These are phyloP conservation scores for Acrocephalus scirpaceus DNA, from an alignment of 2,797 vertebrate genomes.

Conservation along the genomic window DNA sequence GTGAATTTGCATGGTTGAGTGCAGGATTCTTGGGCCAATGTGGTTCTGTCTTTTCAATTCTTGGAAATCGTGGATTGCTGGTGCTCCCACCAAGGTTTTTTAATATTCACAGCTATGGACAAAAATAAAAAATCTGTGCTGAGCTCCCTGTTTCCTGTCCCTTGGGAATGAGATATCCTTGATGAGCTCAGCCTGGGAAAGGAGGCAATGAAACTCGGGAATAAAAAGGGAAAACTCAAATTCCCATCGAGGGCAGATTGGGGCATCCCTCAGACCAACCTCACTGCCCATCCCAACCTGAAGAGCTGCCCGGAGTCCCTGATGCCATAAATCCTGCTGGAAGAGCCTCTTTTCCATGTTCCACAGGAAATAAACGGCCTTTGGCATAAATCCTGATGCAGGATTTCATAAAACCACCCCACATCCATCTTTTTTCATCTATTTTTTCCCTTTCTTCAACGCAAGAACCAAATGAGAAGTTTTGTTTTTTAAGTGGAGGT, in stretches of 20 bases:
- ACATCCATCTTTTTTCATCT: not conserved
- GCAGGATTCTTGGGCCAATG: accelerated
- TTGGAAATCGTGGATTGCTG: accelerated
- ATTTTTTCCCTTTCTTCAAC: not conserved
- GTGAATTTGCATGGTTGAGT: accelerated
- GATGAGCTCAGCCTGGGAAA: not conserved
- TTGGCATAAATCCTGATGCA: not conserved
- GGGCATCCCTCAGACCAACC: not conserved
- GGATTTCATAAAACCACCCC: not conserved
- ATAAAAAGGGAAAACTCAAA: not conserved
- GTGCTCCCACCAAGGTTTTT: not conserved
- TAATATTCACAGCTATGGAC: not conserved
- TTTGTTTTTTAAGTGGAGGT: not conserved
- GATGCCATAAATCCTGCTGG: not conserved
- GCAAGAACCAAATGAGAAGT: not conserved
- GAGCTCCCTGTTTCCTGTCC: not conserved
- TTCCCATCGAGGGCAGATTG: not conserved
- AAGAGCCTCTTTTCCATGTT: not conserved
- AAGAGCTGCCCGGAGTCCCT: not conserved
- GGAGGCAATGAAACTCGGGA: accelerated
- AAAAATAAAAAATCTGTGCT: not conserved
- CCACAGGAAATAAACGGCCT: not conserved
- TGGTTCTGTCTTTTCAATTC: not conserved
- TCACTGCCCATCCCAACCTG: not conserved
- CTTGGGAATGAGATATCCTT: not conserved